A percentile compares a stretch with the other conserved stretches of the same genome.
phyloP scores from a whole-genome alignment of 2,113 vertebrate genomes.

The Phycodurus eques region DNA sequence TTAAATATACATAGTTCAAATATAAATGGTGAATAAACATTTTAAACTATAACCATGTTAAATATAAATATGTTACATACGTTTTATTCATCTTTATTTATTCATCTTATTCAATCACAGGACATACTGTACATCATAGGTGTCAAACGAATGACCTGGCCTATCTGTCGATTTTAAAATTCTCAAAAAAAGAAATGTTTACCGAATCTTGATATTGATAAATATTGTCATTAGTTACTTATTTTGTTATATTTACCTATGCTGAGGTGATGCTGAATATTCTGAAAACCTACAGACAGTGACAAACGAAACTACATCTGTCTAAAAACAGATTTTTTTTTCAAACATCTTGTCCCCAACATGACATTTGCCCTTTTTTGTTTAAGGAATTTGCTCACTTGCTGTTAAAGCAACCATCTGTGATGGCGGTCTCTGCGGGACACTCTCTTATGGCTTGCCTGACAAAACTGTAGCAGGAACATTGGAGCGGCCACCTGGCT shows the following conservation, averaged over 20 bases:
- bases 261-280: neutral
- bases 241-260: neutral
- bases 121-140: too few relatives aligned
- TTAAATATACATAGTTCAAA: too few relatives aligned
- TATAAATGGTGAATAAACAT: too few relatives aligned
- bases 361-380: neutral
- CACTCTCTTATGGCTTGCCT: constrained; percentile 32
- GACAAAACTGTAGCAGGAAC: constrained; percentile 30
- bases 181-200: too few relatives aligned
- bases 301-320: neutral
- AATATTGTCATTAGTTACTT: neutral
- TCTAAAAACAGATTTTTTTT: neutral
- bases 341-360: neutral
- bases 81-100: too few relatives aligned
- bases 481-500: neutral
- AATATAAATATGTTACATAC: too few relatives aligned
- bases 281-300: neutral
- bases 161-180: too few relatives aligned
- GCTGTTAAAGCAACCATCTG: constrained; percentile 68
- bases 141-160: too few relatives aligned
- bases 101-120: too few relatives aligned
- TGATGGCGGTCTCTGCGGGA: constrained; percentile 40
- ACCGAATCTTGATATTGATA: too few relatives aligned
- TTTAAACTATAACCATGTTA: too few relatives aligned
- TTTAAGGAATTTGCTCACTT: constrained; percentile 35